These are phyloP conservation scores for Drosophila lutescens DNA, from an alignment of 2,888 invertebrate species.

Conservation along the genomic window DNA sequence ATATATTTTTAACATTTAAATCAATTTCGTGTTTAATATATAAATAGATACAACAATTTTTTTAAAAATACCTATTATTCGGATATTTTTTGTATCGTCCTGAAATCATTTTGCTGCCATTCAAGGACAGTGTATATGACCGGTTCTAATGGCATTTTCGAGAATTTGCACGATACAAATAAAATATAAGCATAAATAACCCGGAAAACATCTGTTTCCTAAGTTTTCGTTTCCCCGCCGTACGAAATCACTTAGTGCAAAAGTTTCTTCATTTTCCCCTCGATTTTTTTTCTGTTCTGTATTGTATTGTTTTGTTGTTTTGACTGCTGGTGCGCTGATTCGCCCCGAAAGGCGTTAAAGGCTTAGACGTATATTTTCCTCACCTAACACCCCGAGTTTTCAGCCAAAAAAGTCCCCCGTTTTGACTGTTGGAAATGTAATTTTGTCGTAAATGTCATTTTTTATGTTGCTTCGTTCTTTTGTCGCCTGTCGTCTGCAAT, in stretches of 20 bases:
- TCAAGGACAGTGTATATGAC: neutral
- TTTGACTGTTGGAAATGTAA: constrained; percentile 60
- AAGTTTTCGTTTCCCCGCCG: constrained; percentile 27
- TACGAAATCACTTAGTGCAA: constrained; percentile 51
- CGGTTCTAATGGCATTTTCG: neutral
- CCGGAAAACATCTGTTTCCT: constrained; percentile 56
- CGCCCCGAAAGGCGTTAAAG: constrained; percentile 42
- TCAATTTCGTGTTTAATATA: neutral
- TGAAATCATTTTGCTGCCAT: no score
- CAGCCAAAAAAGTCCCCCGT: neutral
- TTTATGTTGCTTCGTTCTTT: constrained; percentile 54
- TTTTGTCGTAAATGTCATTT: constrained; percentile 71
- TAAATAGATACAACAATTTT: neutral
- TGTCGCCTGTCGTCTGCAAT: constrained; percentile 50
- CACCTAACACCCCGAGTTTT: constrained; percentile 11
- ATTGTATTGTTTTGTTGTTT: constrained; percentile 17
- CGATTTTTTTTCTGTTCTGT: constrained; percentile 9
- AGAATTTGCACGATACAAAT: constrained; percentile 2
- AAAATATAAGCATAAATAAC: constrained; percentile 54
- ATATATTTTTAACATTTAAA: neutral
- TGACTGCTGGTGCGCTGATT: constrained; percentile 26
- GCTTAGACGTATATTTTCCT: constrained; percentile 39
- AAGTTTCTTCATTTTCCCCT: constrained; percentile 43
- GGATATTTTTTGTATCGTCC: no score
- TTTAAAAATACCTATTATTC: neutral